A percentile compares a stretch with the other conserved stretches of the same genome.
phyloP scores from a whole-genome alignment of 2,113 vertebrate species.

The Phodopus roborovskii region DNA sequence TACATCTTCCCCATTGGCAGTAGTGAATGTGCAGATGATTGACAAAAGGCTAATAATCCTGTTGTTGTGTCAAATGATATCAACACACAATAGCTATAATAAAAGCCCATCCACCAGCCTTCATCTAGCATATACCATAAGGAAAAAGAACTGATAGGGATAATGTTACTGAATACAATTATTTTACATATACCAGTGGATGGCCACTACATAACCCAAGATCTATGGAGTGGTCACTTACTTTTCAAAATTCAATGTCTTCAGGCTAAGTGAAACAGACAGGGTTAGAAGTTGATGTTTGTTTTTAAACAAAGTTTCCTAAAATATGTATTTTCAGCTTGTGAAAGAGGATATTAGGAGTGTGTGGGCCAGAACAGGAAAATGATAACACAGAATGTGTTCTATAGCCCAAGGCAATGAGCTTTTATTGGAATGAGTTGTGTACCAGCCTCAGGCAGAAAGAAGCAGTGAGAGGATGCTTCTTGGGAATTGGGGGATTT shows the following conservation, averaged over 20 bases:
- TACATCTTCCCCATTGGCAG: neutral
- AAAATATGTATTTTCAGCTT: slow-evolving; percentile 33
- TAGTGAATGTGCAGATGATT: neutral
- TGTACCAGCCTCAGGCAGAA: neutral
- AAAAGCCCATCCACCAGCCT: neutral
- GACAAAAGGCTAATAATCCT: neutral
- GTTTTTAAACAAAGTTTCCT: neutral
- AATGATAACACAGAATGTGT: neutral
- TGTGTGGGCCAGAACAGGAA: neutral
- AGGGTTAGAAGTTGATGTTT: neutral
- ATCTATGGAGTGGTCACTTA: neutral
- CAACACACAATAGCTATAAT: neutral
- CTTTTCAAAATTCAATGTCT: slow-evolving; percentile 31
- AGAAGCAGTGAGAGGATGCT: neutral
- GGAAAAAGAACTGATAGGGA: neutral
- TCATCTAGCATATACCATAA: neutral
- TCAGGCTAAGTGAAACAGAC: slow-evolving; percentile 24
- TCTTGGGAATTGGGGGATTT: neutral
- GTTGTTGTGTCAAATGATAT: neutral
- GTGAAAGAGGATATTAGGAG: neutral
- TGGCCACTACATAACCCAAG: fast-evolving
- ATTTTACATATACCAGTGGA: neutral
- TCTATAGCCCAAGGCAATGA: neutral
- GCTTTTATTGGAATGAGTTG: neutral
- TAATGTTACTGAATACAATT: neutral